Base-by-base conservation (phyloP, 2,888 invertebrate species). In the Yponomeuta plumbellus region DNA sequence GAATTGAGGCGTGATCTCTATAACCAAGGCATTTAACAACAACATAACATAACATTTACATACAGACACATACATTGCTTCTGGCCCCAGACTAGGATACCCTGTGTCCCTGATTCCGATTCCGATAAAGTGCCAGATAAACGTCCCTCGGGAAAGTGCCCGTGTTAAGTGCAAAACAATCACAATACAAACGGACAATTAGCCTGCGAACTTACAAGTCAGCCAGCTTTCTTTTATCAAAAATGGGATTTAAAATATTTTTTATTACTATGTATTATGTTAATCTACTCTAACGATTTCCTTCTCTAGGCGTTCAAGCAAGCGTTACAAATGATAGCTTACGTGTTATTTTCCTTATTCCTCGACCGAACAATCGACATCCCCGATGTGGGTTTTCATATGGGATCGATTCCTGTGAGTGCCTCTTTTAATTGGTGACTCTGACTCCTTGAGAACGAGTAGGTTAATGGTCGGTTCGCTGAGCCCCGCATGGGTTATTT, bases 401-500 rank as follows among this genome's bases (percentile, higher is more conserved):
- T 56, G 65, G 65, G 76, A 80, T 82, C 80, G 74, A 72, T 75
- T 72, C 75, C 59, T 61, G 61, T 59, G 80, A 77, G 75, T 83
- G 82, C 78, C 72, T 76, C 72, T 76, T 76, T 78, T 86, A 85
- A 87, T 85, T 81, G 78, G 71, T 72, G 74, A 73, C 76, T 76
- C 72, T 76, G 74, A 73, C 76, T 76, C 72, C 76, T 79, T 83
- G 85, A 76, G 85, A 85, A 85, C 74, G 71, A 71, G 70, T 23
- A 69, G 69, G 72, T 76, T 85, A 85, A 85, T 86, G 82, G 78
- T 75, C 70, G 72, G 76, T 71, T 76, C 74, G 59, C 13, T 39
- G 39, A 71, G 69, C 71, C 68, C 72, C 69, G 73, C 73, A 74
- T 73, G 71, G 84, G 78, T 83, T 82, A 86, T 86, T 86, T 17